Conservation (phyloP, 2,113 vertebrate species). For the Onychostruthus taczanowskii region DNA sequence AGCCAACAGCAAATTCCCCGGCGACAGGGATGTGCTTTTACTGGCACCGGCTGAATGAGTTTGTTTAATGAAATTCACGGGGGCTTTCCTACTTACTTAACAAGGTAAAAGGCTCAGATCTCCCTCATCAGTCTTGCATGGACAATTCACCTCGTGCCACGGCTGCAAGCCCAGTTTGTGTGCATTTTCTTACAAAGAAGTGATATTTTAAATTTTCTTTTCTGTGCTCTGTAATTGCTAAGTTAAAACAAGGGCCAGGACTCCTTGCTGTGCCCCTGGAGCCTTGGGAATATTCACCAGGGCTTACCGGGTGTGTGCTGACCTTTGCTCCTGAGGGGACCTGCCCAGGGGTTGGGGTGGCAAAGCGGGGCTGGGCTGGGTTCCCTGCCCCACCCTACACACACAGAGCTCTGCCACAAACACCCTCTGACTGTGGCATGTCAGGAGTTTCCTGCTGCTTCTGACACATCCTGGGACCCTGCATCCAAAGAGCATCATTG, state of each 20-base stretch:
- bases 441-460: neutral
- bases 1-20: neutral
- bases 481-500: neutral
- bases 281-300: neutral
- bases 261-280: neutral
- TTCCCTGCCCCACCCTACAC: neutral
- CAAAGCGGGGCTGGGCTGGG: neutral
- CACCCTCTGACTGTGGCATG: neutral
- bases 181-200: neutral
- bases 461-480: neutral
- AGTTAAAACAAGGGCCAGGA: neutral
- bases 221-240: neutral
- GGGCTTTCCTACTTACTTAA: neutral
- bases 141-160: accelerated
- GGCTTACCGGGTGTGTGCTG: neutral
- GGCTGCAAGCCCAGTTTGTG: neutral
- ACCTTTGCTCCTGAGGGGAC: accelerated
- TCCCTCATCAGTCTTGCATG: neutral
- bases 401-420: neutral
- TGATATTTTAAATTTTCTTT: neutral
- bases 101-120: neutral
- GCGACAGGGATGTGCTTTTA: neutral
- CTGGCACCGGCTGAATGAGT: neutral
- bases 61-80: neutral
- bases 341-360: too few relatives aligned